Conservation (phyloP, 2,888 invertebrate genomes). For the Scaptomyza parva region DNA sequence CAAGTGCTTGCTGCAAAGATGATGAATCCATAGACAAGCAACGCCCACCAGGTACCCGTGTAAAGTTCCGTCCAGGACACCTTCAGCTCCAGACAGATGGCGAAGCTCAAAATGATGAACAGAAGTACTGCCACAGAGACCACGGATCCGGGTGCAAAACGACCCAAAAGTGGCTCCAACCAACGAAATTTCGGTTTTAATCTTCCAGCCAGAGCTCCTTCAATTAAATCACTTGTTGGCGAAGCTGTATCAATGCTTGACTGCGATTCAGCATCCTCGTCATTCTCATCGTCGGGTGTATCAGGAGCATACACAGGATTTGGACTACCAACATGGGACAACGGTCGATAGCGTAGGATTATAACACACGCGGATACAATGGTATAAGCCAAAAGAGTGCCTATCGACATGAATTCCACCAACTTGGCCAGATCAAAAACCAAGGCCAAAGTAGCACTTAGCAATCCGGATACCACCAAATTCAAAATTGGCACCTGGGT, state of each 20-base stretch:
- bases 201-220: conserved; percentile 89
- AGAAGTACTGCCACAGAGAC: conserved; percentile 90
- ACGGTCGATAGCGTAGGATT: conserved; percentile 91
- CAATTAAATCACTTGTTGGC: conserved; percentile 86
- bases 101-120: conserved; percentile 89
- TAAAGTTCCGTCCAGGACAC: conserved; percentile 87
- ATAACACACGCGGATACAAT: conserved; percentile 96
- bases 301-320: conserved; percentile 86
- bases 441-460: conserved; percentile 92
- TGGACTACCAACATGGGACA: conserved; percentile 83
- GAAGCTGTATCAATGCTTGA: conserved; percentile 87
- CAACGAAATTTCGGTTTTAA: conserved; percentile 90
- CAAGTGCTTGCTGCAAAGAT: conserved; percentile 88
- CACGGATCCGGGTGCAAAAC: conserved; percentile 91
- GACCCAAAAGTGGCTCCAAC: conserved; percentile 90
- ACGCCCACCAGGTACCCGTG: conserved; percentile 89
- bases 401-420: conserved; percentile 98
- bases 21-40: conserved; percentile 88
- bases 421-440: conserved; percentile 94
- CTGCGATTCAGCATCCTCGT: conserved; percentile 86
- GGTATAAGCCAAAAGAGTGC: conserved; percentile 94
- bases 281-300: conserved; percentile 86
- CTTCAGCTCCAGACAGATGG: conserved; percentile 89
- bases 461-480: conserved; percentile 90
- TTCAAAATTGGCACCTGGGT: conserved; percentile 93